Conservation (phyloP, 1,140 invertebrate species). For the Neodiprion virginianus region DNA sequence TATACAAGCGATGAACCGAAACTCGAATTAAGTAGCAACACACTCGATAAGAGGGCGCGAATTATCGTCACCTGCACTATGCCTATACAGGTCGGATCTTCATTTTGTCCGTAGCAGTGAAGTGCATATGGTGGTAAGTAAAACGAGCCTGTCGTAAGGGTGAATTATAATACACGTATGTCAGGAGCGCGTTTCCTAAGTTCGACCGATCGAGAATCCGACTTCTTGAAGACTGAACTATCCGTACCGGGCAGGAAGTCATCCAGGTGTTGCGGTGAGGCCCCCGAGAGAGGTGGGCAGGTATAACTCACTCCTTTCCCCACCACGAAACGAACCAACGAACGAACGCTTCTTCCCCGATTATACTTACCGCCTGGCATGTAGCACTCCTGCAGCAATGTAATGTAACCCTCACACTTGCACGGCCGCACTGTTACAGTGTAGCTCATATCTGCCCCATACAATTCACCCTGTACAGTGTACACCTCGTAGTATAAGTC, state of each 20-base stretch:
- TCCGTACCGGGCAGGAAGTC: slow-evolving; percentile 47
- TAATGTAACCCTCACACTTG: slow-evolving; percentile 4
- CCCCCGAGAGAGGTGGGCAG: no score
- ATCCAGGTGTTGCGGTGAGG: slow-evolving; percentile 47
- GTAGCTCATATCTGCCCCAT: slow-evolving; percentile 17
- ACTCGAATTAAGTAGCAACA: background rate
- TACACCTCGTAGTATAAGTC: background rate
- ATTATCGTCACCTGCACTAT: background rate
- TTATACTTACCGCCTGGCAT: slow-evolving; percentile 9
- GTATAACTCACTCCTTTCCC: no score
- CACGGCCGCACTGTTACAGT: slow-evolving; percentile 24
- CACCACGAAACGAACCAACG: no score
- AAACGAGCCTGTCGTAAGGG: background rate
- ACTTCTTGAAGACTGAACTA: slow-evolving; percentile 46
- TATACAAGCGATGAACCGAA: background rate
- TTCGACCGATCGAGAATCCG: slow-evolving; percentile 22
- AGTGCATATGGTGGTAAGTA: background rate
- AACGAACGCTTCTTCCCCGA: slow-evolving; percentile 22
- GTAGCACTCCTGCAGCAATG: slow-evolving; percentile 30
- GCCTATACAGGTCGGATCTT: background rate
- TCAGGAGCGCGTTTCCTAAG: background rate
- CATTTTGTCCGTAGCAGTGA: no score
- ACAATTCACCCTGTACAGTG: slow-evolving; percentile 30
- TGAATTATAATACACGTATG: background rate
- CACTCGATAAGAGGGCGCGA: background rate